Percentiles rank a stretch among this genome's conserved stretches.
Conservation (phyloP, 2,888 invertebrate species). For the Drosophila histrio region DNA sequence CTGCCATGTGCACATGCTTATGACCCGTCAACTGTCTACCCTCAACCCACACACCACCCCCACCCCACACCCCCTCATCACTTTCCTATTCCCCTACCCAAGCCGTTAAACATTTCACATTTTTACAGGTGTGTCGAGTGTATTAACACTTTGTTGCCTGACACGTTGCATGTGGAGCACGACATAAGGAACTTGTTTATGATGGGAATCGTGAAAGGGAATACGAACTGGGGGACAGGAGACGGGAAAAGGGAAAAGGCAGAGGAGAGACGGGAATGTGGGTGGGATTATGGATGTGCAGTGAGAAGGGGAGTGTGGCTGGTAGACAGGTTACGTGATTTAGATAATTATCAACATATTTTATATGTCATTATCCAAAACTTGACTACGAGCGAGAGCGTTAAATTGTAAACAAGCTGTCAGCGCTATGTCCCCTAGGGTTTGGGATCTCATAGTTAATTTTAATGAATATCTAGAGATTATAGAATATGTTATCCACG, state of each 20-base stretch:
- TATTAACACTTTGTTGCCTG: slow-evolving; percentile 72
- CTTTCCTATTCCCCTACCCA: not conserved
- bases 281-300: not conserved
- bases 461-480: too few relatives aligned
- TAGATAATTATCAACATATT: slow-evolving; percentile 64
- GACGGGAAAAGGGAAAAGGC: not conserved
- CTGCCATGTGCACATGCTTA: slow-evolving; percentile 64
- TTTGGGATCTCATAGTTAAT: too few relatives aligned
- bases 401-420: slow-evolving; percentile 14
- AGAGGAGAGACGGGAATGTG: not conserved
- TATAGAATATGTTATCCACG: too few relatives aligned
- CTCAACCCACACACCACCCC: not conserved
- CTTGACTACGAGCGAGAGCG: not conserved
- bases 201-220: slow-evolving; percentile 4
- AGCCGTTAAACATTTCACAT: slow-evolving; percentile 38
- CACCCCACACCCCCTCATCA: not conserved
- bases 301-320: not conserved
- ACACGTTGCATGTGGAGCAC: slow-evolving; percentile 56
- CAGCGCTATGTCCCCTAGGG: too few relatives aligned
- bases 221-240: not conserved
- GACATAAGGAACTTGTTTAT: slow-evolving; percentile 39
- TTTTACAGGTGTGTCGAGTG: slow-evolving; percentile 60
- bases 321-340: slow-evolving; percentile 51
- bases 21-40: slow-evolving; percentile 43
- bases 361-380: slow-evolving; percentile 46